Percentiles rank a stretch among this genome's conserved stretches.
phyloP scores from a whole-genome alignment of 2,797 vertebrate species.

The Percopsis omiscomaycus region DNA sequence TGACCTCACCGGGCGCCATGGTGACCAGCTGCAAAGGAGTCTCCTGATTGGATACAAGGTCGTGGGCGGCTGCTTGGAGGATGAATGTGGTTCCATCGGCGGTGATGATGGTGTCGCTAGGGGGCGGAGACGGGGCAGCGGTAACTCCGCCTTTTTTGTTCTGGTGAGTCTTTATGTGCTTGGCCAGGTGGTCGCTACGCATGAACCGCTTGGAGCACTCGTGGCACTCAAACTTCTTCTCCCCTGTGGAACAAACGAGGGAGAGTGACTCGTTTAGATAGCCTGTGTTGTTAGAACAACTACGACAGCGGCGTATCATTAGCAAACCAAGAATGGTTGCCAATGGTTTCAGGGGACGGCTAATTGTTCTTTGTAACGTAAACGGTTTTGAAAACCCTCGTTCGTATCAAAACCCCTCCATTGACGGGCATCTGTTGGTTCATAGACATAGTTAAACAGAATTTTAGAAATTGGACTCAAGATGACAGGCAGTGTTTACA shows the following conservation, averaged over 20 bases:
- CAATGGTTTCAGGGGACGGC: too few species aligned
- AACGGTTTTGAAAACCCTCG: too few species aligned
- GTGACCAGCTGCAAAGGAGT: slow-evolving; percentile 99
- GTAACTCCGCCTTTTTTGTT: slow-evolving; percentile 95
- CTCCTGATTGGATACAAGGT: slow-evolving; percentile 96
- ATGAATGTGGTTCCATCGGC: slow-evolving; percentile 96
- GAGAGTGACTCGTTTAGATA: too few species aligned
- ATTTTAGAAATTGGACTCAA: too few species aligned
- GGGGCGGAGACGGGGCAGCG: slow-evolving; percentile 84
- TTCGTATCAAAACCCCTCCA: too few species aligned
- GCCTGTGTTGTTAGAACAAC: too few species aligned
- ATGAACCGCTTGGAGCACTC: slow-evolving; percentile 99
- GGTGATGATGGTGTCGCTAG: slow-evolving; percentile 89
- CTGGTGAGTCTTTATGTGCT: slow-evolving; percentile 99
- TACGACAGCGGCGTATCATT: too few species aligned
- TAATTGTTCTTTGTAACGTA: too few species aligned
- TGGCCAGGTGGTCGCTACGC: slow-evolving; percentile 99
- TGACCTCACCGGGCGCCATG: slow-evolving; percentile 95
- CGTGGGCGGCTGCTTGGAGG: slow-evolving; percentile 87
- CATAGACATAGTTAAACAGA: too few species aligned
- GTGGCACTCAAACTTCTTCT: slow-evolving; percentile 99
- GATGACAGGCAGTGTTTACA: too few species aligned
- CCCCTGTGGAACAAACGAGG: slow-evolving; percentile 76
- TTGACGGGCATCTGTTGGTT: too few species aligned
- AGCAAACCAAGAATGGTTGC: too few species aligned